phyloP scores from a whole-genome alignment of 2,113 vertebrate genomes.

The Athene cunicularia region DNA sequence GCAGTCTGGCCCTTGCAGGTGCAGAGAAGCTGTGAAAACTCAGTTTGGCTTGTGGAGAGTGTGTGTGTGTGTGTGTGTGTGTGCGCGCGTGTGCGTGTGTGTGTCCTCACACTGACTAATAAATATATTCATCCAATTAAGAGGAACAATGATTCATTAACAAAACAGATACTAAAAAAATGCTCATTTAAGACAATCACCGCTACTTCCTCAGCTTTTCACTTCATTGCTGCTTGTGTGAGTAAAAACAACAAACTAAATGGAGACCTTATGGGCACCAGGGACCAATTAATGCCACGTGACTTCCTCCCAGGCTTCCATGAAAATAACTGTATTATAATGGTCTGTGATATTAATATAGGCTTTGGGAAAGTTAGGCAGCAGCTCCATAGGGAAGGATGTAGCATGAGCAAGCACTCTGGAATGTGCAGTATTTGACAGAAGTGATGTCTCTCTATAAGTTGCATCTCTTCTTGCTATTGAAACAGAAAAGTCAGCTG shows the following conservation, averaged over 20 bases:
- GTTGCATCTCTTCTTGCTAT: conserved; percentile 27
- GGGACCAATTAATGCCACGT: conserved; percentile 96
- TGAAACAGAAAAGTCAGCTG: background rate
- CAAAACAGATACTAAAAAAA: conserved; percentile 82
- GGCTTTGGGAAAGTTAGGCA: conserved; percentile 92
- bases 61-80: background rate
- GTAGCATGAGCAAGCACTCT: conserved; percentile 84
- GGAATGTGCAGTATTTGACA: conserved; percentile 89
- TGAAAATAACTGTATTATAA: conserved; percentile 99
- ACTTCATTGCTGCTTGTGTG: conserved; percentile 91
- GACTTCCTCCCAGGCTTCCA: conserved; percentile 97
- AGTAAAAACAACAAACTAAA: conserved; percentile 95
- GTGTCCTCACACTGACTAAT: conserved; percentile 41
- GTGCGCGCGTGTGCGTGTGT: background rate
- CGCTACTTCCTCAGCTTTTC: conserved; percentile 93
- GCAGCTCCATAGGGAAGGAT: conserved; percentile 85
- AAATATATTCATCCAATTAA: conserved; percentile 79
- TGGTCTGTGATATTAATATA: conserved; percentile 99
- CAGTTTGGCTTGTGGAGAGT: conserved; percentile 7
- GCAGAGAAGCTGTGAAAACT: background rate
- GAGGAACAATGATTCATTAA: conserved; percentile 85
- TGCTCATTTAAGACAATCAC: conserved; percentile 81
- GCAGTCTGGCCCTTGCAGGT: background rate
- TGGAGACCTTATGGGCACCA: conserved; percentile 82
- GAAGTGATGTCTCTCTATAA: conserved; percentile 66